Evolutionary conservation across 2,113 vertebrate genomes (phyloP), one percentile per base, ranked within the genome.

Genomic region (Prinia subflava): DNA sequence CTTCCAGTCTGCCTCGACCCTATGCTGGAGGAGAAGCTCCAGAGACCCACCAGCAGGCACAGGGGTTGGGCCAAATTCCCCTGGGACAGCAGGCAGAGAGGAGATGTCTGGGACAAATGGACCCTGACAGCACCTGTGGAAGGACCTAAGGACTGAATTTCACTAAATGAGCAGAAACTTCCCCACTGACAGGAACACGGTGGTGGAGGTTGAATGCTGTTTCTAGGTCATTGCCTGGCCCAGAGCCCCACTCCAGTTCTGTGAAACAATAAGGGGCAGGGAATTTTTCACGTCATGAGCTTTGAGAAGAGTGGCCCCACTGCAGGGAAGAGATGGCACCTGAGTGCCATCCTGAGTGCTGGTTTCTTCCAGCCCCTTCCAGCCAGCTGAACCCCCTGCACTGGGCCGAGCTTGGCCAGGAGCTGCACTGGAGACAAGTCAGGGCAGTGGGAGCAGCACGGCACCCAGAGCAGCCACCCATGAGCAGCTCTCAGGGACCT

Each of bases 401-500:
- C 44, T 2, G 5, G 0, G 50, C 73, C 22, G 37, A 25, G 73
- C 31, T 62, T 30, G 84, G 71, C 73, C 3, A 0, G 46, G 64
- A 60, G 52, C 70, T 65, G 69, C 0, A 0, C 84, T 53, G 70
- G 62, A 71, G 67, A 55, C 78, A 42, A 64, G 52, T 41, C 69
- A 52, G 28, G 31, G 42, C 2, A 0, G 23, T 5, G 28, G 1
- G 2, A 83, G 59, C 2, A 1, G 35, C 55, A 17, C 23, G 2
- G 0, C 7, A 52, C 10, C 30, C 11, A 81, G 86, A 70, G 68
- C 25, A 64, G 65, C 10, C 2, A 6, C 44, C 90, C 69, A 33
- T 13, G 2, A 62, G 55, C 83, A 85, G 44, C 91, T 31, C 62
- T 22, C 41, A 27, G 73, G 53, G 49, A 60, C 19, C n/a, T 64